Percentiles rank a stretch among this genome's conserved stretches.
These are phyloP conservation scores for Zootermopsis nevadensis DNA, from an alignment of 2,888 invertebrate genomes.

Conservation along the genomic window DNA sequence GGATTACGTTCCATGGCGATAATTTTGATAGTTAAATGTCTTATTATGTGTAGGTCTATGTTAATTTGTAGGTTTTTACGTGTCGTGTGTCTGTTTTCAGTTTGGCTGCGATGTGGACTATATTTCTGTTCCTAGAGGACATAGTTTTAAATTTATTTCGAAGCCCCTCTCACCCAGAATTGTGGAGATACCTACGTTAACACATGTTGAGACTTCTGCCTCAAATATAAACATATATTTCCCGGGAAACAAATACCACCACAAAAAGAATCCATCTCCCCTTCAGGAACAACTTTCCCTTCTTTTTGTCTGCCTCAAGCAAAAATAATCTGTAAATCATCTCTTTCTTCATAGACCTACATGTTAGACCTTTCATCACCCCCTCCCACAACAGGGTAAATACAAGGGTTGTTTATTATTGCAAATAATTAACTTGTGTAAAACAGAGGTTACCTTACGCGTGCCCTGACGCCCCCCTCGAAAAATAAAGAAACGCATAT, in stretches of 20 bases:
- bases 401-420: constrained; percentile 34
- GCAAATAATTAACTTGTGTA: constrained; percentile 38
- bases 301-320: background rate
- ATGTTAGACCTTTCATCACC: background rate
- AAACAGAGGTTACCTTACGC: background rate
- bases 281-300: background rate
- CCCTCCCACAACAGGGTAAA: background rate
- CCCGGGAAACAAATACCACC: background rate
- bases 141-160: too few relatives aligned
- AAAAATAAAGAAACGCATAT: background rate
- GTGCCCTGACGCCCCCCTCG: background rate
- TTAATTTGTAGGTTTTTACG: too few relatives aligned
- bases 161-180: background rate
- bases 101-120: too few relatives aligned
- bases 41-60: too few relatives aligned
- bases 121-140: too few relatives aligned
- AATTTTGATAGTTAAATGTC: too few relatives aligned
- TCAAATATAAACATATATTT: background rate
- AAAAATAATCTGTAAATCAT: constrained; percentile 38
- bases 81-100: too few relatives aligned
- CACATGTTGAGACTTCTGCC: constrained; percentile 22
- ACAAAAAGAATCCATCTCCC: background rate
- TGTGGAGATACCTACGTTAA: background rate
- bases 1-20: too few relatives aligned
- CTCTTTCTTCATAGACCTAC: background rate